These are phyloP conservation scores for Rhopilema esculentum DNA, from an alignment of 30 jellyfish, hydroid and myxozoan species.

Conservation along the genomic window DNA sequence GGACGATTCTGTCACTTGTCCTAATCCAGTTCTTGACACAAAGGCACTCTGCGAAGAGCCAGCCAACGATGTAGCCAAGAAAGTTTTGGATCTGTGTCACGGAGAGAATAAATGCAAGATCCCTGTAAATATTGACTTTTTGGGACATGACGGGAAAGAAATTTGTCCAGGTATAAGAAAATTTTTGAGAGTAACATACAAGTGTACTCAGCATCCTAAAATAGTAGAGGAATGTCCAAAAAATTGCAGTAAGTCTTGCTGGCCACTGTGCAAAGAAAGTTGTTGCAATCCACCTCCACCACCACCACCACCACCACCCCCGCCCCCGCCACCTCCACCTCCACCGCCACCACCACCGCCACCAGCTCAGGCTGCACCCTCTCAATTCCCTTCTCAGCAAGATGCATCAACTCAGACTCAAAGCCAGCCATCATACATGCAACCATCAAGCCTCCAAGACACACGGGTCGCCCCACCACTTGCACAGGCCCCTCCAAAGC, in stretches of 20 bases:
- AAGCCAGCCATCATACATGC: background rate
- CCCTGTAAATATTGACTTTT: slow-evolving; percentile 92
- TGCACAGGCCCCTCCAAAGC: slow-evolving; percentile 9
- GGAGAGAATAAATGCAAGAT: slow-evolving; percentile 94
- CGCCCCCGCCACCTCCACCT: slow-evolving; percentile 56
- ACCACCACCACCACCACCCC: slow-evolving; percentile 69
- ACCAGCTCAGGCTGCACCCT: slow-evolving; percentile 50
- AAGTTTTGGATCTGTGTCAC: slow-evolving; percentile 79
- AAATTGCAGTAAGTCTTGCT: slow-evolving; percentile 77
- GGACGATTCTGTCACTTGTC: slow-evolving; percentile 79
- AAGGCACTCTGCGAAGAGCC: slow-evolving; percentile 78
- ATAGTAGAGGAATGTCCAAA: slow-evolving; percentile 73
- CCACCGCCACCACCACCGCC: slow-evolving; percentile 71
- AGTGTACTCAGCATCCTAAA: slow-evolving; percentile 86
- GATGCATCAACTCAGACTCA: background rate
- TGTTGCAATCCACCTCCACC: slow-evolving; percentile 91
- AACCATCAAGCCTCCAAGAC: background rate
- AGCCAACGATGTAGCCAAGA: slow-evolving; percentile 73
- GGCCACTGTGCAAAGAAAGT: slow-evolving; percentile 81
- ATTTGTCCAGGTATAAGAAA: slow-evolving; percentile 90
- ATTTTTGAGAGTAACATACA: slow-evolving; percentile 74
- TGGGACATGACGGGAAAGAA: slow-evolving; percentile 79
- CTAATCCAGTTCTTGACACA: slow-evolving; percentile 81
- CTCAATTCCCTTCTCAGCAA: slow-evolving; percentile 32
- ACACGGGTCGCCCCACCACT: background rate